A percentile compares a stretch with the other conserved stretches of the same genome.
phyloP scores from a whole-genome alignment of 2,888 invertebrate genomes.

The Escarpia spicata region DNA sequence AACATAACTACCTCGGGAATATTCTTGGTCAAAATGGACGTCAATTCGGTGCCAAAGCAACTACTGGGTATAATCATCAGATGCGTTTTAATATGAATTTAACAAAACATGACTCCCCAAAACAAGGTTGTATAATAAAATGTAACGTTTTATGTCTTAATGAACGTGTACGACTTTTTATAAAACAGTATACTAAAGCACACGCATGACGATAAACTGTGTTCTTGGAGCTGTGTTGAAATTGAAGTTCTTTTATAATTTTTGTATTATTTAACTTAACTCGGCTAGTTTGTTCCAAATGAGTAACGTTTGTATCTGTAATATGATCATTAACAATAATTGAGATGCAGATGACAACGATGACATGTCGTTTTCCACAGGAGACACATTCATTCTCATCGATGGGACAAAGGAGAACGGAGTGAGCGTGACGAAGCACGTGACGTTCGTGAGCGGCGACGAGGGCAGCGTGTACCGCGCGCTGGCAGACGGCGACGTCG shows the following conservation, averaged over 20 bases:
- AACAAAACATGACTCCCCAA: not conserved
- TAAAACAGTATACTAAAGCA: not conserved
- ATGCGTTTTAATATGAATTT: not conserved
- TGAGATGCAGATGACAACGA: not conserved
- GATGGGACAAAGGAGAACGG: not conserved
- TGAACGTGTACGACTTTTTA: not conserved
- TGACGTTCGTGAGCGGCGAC: not conserved
- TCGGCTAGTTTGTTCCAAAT: not conserved
- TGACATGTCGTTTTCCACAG: not conserved
- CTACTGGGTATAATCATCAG: not conserved
- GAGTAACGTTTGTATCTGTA: not conserved
- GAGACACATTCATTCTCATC: slow-evolving; percentile 3
- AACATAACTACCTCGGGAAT: not conserved
- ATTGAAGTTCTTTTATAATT: not conserved
- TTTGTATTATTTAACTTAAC: not conserved
- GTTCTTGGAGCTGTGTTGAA: no score
- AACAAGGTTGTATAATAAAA: no score
- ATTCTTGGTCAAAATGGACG: not conserved
- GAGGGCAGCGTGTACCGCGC: not conserved
- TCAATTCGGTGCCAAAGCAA: not conserved
- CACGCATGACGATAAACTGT: no score
- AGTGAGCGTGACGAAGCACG: not conserved
- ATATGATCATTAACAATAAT: not conserved
- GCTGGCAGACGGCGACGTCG: not conserved
- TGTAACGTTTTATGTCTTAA: not conserved